Percentiles rank a stretch among this genome's conserved stretches.
Conservation (phyloP, 2,113 vertebrate species). For the Mesitornis unicolor region DNA sequence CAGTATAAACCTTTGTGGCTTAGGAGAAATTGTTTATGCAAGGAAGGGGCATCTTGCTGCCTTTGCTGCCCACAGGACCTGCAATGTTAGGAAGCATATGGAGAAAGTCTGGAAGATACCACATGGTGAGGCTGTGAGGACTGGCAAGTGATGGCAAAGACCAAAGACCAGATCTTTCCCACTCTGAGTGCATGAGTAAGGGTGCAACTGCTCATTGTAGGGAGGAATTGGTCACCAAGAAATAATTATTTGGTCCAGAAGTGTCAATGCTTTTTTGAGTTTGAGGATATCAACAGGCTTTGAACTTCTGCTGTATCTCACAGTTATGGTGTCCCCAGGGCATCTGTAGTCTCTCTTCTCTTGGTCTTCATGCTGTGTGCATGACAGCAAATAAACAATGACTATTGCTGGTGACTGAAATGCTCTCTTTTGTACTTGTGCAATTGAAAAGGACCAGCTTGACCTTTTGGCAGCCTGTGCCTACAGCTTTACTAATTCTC, state of each 20-base stretch:
- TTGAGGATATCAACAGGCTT: no score
- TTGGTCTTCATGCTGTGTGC: neutral
- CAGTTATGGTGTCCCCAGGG: accelerated
- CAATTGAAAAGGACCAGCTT: neutral
- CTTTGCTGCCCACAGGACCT: neutral
- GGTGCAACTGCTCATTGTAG: neutral
- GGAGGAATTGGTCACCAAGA: neutral
- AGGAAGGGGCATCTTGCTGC: neutral
- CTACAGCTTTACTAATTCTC: neutral
- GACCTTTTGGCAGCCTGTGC: neutral
- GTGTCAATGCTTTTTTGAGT: neutral
- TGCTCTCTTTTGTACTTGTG: neutral
- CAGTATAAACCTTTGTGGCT: neutral
- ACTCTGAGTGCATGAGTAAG: neutral
- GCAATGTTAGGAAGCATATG: neutral
- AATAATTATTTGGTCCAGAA: neutral
- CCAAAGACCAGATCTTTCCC: neutral
- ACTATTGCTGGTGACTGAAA: neutral
- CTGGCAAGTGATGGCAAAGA: neutral
- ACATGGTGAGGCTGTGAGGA: neutral
- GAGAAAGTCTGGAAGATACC: neutral
- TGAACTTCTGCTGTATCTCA: neutral
- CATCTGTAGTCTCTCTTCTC: neutral
- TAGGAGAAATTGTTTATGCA: neutral
- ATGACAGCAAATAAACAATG: neutral